These are phyloP conservation scores for Microcebus lehilahytsara DNA, from an alignment of 2,113 vertebrate genomes.

Conservation along the genomic window DNA sequence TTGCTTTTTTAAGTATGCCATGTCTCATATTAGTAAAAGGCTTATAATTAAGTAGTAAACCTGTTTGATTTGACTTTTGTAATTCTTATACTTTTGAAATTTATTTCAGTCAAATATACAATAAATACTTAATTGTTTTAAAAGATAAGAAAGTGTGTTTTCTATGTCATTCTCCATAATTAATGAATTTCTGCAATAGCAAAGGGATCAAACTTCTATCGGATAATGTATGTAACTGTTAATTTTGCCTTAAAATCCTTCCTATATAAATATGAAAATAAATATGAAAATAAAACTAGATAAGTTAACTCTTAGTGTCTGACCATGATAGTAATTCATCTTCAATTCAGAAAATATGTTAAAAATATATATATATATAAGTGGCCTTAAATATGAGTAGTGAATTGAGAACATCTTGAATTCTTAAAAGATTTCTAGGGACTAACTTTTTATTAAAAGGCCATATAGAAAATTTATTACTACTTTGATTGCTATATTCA, in stretches of 20 bases:
- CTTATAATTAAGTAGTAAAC: neutral
- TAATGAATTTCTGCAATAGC: neutral
- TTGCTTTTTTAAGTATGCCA: neutral
- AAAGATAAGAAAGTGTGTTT: neutral
- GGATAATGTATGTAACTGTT: neutral
- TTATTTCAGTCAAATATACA: neutral
- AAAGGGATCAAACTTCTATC: neutral
- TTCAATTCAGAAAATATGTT: neutral
- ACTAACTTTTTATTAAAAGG: conserved; percentile 75
- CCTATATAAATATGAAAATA: neutral
- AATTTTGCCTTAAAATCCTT: neutral
- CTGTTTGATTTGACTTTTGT: neutral
- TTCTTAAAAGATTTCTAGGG: conserved; percentile 74
- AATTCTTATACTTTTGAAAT: neutral
- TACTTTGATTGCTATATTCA: conserved; percentile 68
- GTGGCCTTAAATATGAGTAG: conserved; percentile 71
- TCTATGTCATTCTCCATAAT: neutral
- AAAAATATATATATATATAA: neutral
- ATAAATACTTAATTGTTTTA: neutral
- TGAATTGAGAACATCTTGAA: conserved; percentile 78
- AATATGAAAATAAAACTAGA: neutral
- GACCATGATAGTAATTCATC: neutral
- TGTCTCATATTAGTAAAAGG: neutral
- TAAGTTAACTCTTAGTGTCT: neutral
- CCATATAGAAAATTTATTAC: conserved; percentile 75